Conservation (phyloP, 1,140 invertebrate species). For the Eumeta japonica region DNA sequence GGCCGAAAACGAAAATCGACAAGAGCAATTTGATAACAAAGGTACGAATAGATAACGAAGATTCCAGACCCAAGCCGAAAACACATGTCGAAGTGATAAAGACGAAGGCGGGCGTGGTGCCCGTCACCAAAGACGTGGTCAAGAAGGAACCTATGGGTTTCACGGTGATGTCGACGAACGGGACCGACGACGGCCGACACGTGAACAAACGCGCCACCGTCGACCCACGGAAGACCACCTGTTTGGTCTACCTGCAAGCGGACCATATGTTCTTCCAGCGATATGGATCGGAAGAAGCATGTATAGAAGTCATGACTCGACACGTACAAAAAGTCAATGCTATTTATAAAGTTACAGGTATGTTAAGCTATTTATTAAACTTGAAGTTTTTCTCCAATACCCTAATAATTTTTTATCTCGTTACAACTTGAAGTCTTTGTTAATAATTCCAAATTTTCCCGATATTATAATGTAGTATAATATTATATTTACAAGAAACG, state of each 20-base stretch:
- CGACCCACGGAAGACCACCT: conserved; percentile 78
- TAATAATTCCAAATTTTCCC: no score
- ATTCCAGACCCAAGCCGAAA: conserved; percentile 62
- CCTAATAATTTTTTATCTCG: no score
- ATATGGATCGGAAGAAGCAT: conserved; percentile 89
- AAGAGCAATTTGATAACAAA: conserved; percentile 54
- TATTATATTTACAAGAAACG: no score
- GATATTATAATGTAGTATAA: no score
- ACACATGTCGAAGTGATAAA: conserved; percentile 64
- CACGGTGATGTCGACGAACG: conserved; percentile 54
- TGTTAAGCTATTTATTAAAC: no score
- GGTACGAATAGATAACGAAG: conserved; percentile 51
- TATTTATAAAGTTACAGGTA: conserved; percentile 89
- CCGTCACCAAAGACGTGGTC: conserved; percentile 50
- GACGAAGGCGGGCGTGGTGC: conserved; percentile 59
- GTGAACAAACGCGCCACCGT: conserved; percentile 72
- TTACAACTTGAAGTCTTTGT: neutral
- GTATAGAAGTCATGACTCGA: conserved; percentile 91
- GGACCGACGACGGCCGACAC: conserved; percentile 59
- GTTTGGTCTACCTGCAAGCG: conserved; percentile 91
- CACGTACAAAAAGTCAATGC: conserved; percentile 92
- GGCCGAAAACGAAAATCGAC: conserved; percentile 53
- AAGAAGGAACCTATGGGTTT: conserved; percentile 52
- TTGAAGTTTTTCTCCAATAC: no score
- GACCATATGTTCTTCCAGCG: conserved; percentile 92